Evolutionary conservation across 2,888 invertebrate species (phyloP), one percentile per base, ranked within the genome.

Genomic region (Griposia aprilina): DNA sequence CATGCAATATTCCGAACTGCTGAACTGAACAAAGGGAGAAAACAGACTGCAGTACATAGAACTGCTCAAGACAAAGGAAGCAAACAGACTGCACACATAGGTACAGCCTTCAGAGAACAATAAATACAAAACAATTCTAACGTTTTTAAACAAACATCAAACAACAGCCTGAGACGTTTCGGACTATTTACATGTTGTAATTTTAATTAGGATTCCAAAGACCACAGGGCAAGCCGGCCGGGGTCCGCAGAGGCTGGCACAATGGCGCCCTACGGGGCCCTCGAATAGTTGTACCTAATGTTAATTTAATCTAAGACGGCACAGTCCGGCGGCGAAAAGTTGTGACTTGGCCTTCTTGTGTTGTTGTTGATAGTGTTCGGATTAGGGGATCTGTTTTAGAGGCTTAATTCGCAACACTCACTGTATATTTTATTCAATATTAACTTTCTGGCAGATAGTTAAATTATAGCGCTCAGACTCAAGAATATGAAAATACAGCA

Each of bases 231-330:
- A 89, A 90, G 90, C 87, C 89, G 89, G 88, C 89, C 89, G 90
- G 90, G 92, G 90, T 88, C 57, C 60, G 45, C 57, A 59, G 69
- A 59, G n/a, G 81, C 74, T 65, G 87, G 80, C 82, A 94, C 94
- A 94, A 93, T 93, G 90, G 90, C 89, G 85, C 84, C 84, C 84
- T 85, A 82, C 82, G 74, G 89, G 59, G 92, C 93, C 93, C 91
- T 91, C 80, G 88, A 93, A 95, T 94, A 95, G 93, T 95, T 95
- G 91, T 91, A 94, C 95, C 95, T 96, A 96, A 96, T 96, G 96
- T 96, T 96, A 95, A 96, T 96, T 96, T 96, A 96, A 96, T 96
- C 95, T 93, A 95, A 96, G 96, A 94, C 93, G 89, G 94, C 92
- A 94, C 95, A 94, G 94, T 93, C 80, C 92, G 91, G 81, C 90